These are phyloP conservation scores for Elachura formosa DNA, from an alignment of 2,113 vertebrate species.

Conservation along the genomic window DNA sequence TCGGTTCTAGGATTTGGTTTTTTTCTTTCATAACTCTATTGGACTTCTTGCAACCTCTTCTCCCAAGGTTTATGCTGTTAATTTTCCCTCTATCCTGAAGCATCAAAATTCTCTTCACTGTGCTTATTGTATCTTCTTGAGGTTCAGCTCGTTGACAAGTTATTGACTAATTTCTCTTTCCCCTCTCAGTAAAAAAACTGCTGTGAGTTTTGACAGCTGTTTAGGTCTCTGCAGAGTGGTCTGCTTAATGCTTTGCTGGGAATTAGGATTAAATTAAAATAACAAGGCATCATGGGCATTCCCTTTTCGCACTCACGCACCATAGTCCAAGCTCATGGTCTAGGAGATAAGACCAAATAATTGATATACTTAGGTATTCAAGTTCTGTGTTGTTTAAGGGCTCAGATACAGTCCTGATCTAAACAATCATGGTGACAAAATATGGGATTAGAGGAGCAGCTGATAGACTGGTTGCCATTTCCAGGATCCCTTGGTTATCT, in stretches of 20 bases:
- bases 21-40: neutral
- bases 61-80: neutral
- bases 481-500: neutral
- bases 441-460: neutral
- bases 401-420: neutral
- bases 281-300: neutral
- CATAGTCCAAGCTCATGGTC: neutral
- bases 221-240: neutral
- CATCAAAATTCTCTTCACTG: neutral
- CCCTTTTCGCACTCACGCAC: neutral
- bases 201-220: neutral
- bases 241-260: neutral
- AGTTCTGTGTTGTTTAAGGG: neutral
- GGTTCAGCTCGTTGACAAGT: neutral
- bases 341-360: neutral
- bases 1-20: neutral
- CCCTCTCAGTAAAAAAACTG: neutral
- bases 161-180: neutral
- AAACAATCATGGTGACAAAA: neutral
- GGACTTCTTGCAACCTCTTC: neutral
- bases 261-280: neutral
- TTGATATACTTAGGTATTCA: rapidly evolving
- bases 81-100: neutral
- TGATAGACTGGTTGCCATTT: neutral
- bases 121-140: neutral